phyloP scores from a whole-genome alignment of 2,113 vertebrate species.

The Stegostoma tigrinum region DNA sequence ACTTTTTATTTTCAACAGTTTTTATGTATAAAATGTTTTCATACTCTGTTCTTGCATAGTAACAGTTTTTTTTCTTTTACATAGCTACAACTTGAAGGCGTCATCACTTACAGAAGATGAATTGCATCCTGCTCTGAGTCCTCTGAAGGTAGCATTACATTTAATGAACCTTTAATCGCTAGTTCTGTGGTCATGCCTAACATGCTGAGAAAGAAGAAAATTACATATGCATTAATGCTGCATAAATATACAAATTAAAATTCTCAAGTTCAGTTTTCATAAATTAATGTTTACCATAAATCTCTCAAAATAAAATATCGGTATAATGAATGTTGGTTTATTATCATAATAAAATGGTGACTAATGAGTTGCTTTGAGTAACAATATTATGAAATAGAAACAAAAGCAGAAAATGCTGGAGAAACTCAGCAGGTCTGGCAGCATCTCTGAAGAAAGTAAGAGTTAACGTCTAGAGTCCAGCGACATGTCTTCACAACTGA shows the following conservation, averaged over 20 bases:
- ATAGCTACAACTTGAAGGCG: conserved; percentile 26
- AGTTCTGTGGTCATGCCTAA: not conserved
- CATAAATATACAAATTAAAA: not conserved
- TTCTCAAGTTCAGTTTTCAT: not conserved
- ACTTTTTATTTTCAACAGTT: not conserved
- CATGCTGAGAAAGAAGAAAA: not conserved
- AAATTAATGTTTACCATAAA: not conserved
- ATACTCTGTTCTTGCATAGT: not conserved
- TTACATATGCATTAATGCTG: not conserved
- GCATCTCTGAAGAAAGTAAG: too few species aligned
- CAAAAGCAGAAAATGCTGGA: too few species aligned
- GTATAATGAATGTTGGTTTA: not conserved
- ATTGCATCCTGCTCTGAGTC: not conserved
- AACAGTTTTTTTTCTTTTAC: not conserved
- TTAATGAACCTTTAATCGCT: not conserved
- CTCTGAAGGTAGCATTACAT: not conserved
- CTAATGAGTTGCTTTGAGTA: not conserved
- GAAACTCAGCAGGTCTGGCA: too few species aligned
- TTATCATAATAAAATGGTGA: not conserved
- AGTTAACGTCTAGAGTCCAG: too few species aligned
- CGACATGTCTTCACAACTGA: too few species aligned
- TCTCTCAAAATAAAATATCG: not conserved
- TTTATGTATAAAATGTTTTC: not conserved
- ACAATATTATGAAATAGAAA: too few species aligned
- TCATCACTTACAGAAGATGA: conserved; percentile 19